Evolutionary conservation across 2,797 vertebrate genomes (phyloP), one percentile per base, ranked within the genome.

Genomic region (Periophthalmus magnuspinnatus): DNA sequence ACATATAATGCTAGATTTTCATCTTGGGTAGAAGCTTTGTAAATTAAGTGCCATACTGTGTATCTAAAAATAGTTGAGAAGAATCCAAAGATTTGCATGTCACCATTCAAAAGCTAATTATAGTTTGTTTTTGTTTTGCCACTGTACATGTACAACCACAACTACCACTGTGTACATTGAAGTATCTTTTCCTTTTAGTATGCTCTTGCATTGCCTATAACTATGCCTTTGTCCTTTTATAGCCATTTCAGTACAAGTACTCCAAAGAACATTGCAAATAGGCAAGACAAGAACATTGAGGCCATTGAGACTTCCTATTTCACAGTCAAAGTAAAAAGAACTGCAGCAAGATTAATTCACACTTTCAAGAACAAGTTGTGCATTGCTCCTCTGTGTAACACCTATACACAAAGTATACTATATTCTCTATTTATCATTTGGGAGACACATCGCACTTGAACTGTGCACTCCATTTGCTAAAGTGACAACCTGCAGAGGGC

Each of bases 341-440:
- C 2, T 38, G 65, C 70, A 70, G 14, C 47, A 69, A 76, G 59
- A 75, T 72, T 55, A 61, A 67, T 68, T 22, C 14, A 14, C 63
- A 60, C 68, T 66, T 52, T 54, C 17, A 66, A 50, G 21, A 71
- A 63, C 69, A 50, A 5, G 11, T 67, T 52, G 24, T 47, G 69
- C 41, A 28, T n/a, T 52, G 19, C 68, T 57, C 9, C 21, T 47
- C 19, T 38, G 16, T 58, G 69, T 63, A 65, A 68, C 65, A 75
- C n/a, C 2, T 2, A 45, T 45, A 54, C 33, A 55, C 6, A 19
- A 45, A 47, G 19, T 34, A 75, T 8, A 33, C 55, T 33, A 60
- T 62, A 64, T 19, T 64, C 67, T 70, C 66, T 48, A 48, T 77
- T 10, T 17, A 17, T 47, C 0, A 24, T 55, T 55, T 33, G 50